These are phyloP conservation scores for Amphipoea lucens DNA, from an alignment of 2,888 invertebrate species.

Conservation along the genomic window DNA sequence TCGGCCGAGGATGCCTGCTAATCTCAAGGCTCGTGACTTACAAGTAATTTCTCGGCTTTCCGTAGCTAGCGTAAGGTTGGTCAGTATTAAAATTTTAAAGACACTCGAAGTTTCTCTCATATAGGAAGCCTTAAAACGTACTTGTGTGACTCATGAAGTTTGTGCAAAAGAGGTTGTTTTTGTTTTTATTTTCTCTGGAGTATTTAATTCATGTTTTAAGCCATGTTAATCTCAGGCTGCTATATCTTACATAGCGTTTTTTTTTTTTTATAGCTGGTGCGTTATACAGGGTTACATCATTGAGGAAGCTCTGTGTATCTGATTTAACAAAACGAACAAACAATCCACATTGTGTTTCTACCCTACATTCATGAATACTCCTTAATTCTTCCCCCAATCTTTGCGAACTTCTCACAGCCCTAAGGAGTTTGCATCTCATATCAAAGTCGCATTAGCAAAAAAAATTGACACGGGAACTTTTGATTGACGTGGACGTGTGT, in stretches of 20 bases:
- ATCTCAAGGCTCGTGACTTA: constrained; percentile 37
- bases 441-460: constrained; percentile 76
- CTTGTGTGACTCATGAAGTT: constrained; percentile 8
- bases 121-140: constrained; percentile 20
- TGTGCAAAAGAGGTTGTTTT: not conserved
- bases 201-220: constrained; percentile 10
- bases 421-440: constrained; percentile 66
- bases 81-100: constrained; percentile 18
- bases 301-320: constrained; percentile 8
- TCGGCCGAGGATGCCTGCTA: constrained; percentile 7
- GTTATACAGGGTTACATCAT: not conserved
- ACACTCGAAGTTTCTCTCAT: constrained; percentile 18
- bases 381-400: constrained; percentile 52
- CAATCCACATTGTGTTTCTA: constrained; percentile 35
- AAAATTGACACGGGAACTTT: constrained; percentile 72
- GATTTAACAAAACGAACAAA: constrained; percentile 42
- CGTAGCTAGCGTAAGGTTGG: not conserved
- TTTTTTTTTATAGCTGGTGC: constrained; percentile 10
- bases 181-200: not conserved
- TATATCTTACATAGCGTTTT: constrained; percentile 9
- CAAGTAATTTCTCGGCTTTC: constrained; percentile 21
- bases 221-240: not conserved
- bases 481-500: constrained; percentile 77
- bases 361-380: constrained; percentile 53
- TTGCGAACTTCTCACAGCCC: constrained; percentile 63